Conservation (phyloP, 53 echinoderm and acorn worm genomes). For the Astropecten irregularis region DNA sequence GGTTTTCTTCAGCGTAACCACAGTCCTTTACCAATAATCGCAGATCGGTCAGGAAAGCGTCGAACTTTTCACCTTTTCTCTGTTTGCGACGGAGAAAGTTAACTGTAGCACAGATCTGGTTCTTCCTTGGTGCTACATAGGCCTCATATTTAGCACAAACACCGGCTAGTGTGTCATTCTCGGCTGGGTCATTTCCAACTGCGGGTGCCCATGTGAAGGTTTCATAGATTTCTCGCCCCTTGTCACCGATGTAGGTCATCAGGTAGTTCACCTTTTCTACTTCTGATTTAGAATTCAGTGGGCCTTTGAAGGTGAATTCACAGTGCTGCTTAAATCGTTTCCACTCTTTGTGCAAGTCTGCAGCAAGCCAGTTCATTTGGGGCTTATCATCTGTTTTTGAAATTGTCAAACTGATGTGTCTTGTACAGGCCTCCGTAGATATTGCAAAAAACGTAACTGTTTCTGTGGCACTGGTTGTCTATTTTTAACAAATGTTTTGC, state of each 20-base stretch:
- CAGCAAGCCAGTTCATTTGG: constrained; percentile 23
- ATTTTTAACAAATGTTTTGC: neutral
- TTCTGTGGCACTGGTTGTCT: too few species aligned
- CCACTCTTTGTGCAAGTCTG: constrained; percentile 44
- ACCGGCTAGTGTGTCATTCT: constrained; percentile 63
- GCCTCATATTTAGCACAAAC: constrained; percentile 62
- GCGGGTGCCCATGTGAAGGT: constrained; percentile 46
- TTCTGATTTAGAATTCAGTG: constrained; percentile 63
- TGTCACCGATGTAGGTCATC: too few species aligned
- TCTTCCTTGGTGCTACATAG: constrained; percentile 66
- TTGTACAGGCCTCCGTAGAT: constrained; percentile 14
- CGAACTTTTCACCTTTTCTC: constrained; percentile 60
- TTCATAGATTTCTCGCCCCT: too few species aligned
- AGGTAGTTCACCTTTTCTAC: constrained; percentile 64
- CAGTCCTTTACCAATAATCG: constrained; percentile 62
- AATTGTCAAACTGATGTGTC: neutral
- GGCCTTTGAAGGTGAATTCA: constrained; percentile 60
- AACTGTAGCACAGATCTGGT: too few species aligned
- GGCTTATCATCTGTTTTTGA: constrained; percentile 17
- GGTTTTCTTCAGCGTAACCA: constrained; percentile 51
- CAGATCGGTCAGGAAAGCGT: constrained; percentile 65
- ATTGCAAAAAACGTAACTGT: neutral
- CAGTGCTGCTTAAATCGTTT: constrained; percentile 65
- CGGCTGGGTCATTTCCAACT: constrained; percentile 8
- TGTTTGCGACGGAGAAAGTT: constrained; percentile 70